Percentiles rank a stretch among this genome's conserved stretches.
phyloP scores from a whole-genome alignment of 2,888 invertebrate species.

The Cephus spinipes region DNA sequence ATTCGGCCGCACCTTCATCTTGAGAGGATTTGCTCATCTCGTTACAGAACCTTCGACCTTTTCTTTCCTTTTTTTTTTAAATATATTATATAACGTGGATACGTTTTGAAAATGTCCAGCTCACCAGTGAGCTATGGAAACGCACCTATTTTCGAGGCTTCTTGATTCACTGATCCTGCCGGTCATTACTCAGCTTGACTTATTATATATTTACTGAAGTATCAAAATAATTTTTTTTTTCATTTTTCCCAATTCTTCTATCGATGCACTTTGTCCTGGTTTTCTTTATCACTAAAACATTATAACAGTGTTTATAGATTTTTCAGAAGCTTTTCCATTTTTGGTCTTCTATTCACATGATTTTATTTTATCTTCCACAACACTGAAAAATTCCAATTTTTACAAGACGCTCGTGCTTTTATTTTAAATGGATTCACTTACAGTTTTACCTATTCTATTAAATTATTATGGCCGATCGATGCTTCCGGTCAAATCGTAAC shows the following conservation, averaged over 20 bases:
- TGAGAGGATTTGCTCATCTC: conserved; percentile 23
- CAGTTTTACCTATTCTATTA: background rate
- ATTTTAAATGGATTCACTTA: background rate
- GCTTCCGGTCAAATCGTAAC: conserved; percentile 11
- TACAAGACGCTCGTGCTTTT: background rate
- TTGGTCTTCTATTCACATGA: background rate
- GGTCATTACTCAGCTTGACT: background rate
- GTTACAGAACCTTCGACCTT: background rate
- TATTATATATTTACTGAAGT: background rate
- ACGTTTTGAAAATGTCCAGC: background rate
- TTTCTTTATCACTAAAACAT: background rate
- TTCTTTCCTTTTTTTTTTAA: background rate
- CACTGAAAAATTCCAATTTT: background rate
- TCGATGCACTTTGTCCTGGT: background rate
- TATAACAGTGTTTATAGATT: background rate
- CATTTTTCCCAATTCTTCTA: background rate
- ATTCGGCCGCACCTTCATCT: conserved; percentile 14
- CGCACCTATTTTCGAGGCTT: background rate
- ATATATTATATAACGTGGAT: background rate
- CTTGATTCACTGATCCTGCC: background rate
- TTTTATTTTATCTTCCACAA: background rate
- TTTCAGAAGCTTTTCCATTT: background rate
- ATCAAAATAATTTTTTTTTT: background rate
- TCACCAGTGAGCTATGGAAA: no score
- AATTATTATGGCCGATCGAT: background rate